Conservation (phyloP, 2,797 vertebrate genomes). For the Heteromormyrus szaboi region DNA sequence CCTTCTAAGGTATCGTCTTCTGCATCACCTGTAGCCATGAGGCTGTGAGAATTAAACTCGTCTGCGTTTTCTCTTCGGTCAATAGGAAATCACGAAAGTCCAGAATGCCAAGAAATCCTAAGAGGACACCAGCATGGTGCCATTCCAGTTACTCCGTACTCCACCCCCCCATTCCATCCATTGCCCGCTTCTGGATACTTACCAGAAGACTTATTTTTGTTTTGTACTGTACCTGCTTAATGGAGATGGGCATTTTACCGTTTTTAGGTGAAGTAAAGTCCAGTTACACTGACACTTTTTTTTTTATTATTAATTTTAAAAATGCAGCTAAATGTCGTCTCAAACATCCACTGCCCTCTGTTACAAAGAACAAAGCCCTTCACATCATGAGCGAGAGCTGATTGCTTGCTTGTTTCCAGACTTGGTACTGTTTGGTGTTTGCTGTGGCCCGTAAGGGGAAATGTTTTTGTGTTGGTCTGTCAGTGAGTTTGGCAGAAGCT, state of each 20-base stretch:
- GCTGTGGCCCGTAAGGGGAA: not conserved
- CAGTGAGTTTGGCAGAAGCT: not conserved
- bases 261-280: not conserved
- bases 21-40: not conserved
- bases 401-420: not conserved
- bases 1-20: not conserved
- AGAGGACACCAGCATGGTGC: not conserved
- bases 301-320: not conserved
- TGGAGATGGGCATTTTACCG: not conserved
- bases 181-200: not conserved
- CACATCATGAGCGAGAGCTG: not conserved
- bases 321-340: not conserved
- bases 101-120: not conserved
- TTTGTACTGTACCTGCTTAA: not conserved
- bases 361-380: not conserved
- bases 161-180: not conserved
- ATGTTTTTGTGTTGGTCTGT: not conserved
- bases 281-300: not conserved
- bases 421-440: not conserved
- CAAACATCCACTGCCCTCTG: not conserved
- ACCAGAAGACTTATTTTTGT: not conserved
- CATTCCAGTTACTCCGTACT: not conserved
- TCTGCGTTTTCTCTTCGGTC: not conserved
- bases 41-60: not conserved
- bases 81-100: slow-evolving; percentile 7